phyloP scores from a whole-genome alignment of 30 jellyfish, hydroid and myxozoan genomes.

The Cassiopea xamachana region DNA sequence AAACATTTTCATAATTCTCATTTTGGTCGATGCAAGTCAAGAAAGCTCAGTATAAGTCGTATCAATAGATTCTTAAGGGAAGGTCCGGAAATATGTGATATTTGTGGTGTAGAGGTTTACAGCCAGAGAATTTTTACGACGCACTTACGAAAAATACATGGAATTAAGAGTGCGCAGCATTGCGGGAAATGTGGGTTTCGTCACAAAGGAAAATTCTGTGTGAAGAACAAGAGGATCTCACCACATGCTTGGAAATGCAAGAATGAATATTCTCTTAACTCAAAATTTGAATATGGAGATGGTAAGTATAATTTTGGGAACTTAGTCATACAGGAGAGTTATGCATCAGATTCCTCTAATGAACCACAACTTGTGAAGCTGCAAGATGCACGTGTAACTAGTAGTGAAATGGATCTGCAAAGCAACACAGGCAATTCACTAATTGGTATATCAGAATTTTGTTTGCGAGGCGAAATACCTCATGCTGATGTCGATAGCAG shows the following conservation, averaged over 20 bases:
- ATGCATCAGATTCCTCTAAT: not conserved
- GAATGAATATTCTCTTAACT: not conserved
- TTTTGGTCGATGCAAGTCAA: not conserved
- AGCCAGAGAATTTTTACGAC: not conserved
- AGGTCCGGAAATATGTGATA: not conserved
- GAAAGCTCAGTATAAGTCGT: not conserved
- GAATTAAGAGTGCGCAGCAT: not conserved
- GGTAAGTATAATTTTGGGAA: not conserved
- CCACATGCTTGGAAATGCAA: not conserved
- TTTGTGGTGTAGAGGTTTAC: not conserved
- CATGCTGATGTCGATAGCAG: not conserved
- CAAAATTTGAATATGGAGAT: not conserved
- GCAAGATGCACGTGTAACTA: not conserved
- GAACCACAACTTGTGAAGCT: not conserved
- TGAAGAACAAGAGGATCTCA: not conserved
- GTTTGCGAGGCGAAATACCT: conserved; percentile 5
- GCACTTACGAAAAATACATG: not conserved
- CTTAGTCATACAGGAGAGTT: not conserved
- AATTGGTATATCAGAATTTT: conserved; percentile 20
- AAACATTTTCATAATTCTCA: not conserved
- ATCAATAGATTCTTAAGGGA: not conserved
- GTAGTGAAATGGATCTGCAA: not conserved
- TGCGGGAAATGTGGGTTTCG: not conserved
- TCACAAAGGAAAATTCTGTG: not conserved
- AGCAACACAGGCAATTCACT: not conserved